Evolutionary conservation across 2,888 invertebrate species (phyloP).

Genomic region (Cremastinae sp.): DNA sequence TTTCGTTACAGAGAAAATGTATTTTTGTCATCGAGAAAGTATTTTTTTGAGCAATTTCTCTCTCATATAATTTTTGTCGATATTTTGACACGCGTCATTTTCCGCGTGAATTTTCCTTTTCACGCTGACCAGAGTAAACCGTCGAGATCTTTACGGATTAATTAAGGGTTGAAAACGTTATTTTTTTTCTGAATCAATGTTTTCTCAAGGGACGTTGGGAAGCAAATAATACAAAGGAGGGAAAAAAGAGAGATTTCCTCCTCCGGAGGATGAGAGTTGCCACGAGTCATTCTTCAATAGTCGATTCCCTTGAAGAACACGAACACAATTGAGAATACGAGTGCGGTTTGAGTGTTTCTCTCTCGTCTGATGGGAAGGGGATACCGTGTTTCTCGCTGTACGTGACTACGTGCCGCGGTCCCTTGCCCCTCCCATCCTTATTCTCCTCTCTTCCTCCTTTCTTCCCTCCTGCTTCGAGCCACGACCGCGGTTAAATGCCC

Average conservation of each 20-base stretch:
- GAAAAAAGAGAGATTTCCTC: not conserved
- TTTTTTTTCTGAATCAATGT: slow-evolving; percentile 8
- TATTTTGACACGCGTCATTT: too few species aligned
- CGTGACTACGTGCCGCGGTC: slow-evolving; percentile 45
- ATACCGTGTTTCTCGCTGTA: slow-evolving; percentile 29
- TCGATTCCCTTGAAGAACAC: slow-evolving; percentile 47
- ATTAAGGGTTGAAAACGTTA: not conserved
- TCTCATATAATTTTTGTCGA: too few species aligned
- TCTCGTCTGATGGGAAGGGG: slow-evolving; percentile 8
- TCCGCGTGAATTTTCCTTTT: too few species aligned
- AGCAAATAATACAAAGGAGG: not conserved
- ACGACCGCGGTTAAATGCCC: slow-evolving; percentile 52
- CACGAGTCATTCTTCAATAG: slow-evolving; percentile 39
- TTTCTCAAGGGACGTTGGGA: slow-evolving; percentile 8
- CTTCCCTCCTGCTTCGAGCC: not conserved
- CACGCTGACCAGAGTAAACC: not conserved
- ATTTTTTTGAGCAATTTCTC: too few species aligned
- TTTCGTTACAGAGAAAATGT: too few species aligned
- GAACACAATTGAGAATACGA: slow-evolving; percentile 17
- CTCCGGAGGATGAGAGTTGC: slow-evolving; percentile 20
- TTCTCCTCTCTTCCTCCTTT: slow-evolving; percentile 22
- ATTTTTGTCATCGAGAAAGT: too few species aligned
- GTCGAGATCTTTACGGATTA: not conserved
- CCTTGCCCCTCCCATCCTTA: too few species aligned
- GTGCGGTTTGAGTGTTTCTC: slow-evolving; percentile 18